Percentiles rank a stretch among this genome's conserved stretches.
These are phyloP conservation scores for Scrobipalpa costella DNA, from an alignment of 2,888 invertebrate genomes.

Conservation along the genomic window DNA sequence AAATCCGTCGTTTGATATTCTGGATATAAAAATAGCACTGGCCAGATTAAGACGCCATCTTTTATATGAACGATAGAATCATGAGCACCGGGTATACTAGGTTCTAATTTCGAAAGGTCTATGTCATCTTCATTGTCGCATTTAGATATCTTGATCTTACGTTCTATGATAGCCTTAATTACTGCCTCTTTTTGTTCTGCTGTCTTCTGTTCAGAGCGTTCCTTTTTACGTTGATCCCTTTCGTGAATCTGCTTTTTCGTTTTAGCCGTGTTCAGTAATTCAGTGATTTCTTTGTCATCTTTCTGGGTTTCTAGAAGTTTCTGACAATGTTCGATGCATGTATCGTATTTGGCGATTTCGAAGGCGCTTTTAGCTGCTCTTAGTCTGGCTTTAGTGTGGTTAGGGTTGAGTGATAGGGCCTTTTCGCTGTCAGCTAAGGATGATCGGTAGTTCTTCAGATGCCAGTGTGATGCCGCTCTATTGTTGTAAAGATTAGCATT, in stretches of 20 bases:
- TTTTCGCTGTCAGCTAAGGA: conserved; percentile 89
- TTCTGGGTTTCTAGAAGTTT: conserved; percentile 81
- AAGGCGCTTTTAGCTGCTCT: conserved; percentile 89
- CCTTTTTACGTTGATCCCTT: conserved; percentile 79
- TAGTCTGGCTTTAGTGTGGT: conserved; percentile 88
- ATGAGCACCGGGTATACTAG: conserved; percentile 84
- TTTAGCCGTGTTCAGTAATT: conserved; percentile 62
- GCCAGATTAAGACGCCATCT: conserved; percentile 88
- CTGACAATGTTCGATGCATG: conserved; percentile 87
- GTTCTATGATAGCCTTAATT: conserved; percentile 65
- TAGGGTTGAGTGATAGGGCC: conserved; percentile 87
- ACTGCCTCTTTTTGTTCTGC: conserved; percentile 66
- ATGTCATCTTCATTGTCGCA: conserved; percentile 70
- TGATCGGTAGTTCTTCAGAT: conserved; percentile 91
- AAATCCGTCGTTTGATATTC: conserved; percentile 94
- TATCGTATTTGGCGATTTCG: conserved; percentile 84
- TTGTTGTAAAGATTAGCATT: conserved; percentile 94
- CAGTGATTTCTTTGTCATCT: conserved; percentile 73
- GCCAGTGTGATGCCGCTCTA: conserved; percentile 93
- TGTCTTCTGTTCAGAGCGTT: conserved; percentile 62
- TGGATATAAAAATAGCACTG: conserved; percentile 93
- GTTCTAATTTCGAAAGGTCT: conserved; percentile 81
- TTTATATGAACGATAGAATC: conserved; percentile 84
- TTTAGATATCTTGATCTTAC: conserved; percentile 80
- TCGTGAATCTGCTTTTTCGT: conserved; percentile 75